Base-by-base conservation (phyloP, 2,888 invertebrate genomes). In the Drosophila recens region DNA sequence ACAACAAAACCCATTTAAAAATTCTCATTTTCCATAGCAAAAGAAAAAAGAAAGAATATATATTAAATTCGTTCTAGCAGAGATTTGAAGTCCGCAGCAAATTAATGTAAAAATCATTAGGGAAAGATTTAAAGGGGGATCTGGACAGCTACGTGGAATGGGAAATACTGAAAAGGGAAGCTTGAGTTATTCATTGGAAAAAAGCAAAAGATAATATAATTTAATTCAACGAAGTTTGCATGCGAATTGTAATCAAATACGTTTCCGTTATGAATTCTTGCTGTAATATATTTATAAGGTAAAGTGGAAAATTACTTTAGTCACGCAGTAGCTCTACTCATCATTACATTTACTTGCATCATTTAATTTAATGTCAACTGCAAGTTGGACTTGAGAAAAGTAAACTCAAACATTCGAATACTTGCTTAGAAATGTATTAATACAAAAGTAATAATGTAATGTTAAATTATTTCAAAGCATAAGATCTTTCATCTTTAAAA, bases 41-140 rank as follows among this genome's bases (percentile, higher is more conserved):
- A 65, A 36, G 48, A 68, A 64, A 69, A 65, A 34, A 57, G 9
- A 15, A 34, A 30, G 13, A 48, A 51, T 59, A 72, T 72, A 48
- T 67, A 64, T 70, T 49, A 56, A 75, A 77, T 86, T 79, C 57
- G 81, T 70, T 70, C 65, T 59, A 69, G 70, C 59, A 71, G 53
- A 67, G 70, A 75, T 73, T 72, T 71, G n/a, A 63, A 67, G 30
- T 52, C 57, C 61, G 34, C 49, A 57, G 36, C 49, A 66, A 61
- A 46, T 52, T 17, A 45, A 34, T 46, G 13, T 42, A 15, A 33
- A 27, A 61, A 20, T 43, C 34, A 36, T 15, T 10, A 27, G 20
- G 51, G 4, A 51, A 51, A 54, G 13, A 33, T 9, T 20, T 36
- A 5, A n/a, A 36, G 52, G 5, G 38, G 8, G 5, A n/a, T 15